Evolutionary conservation across 2,888 invertebrate genomes (phyloP).

Genomic region (Azorinus chamasolen): DNA sequence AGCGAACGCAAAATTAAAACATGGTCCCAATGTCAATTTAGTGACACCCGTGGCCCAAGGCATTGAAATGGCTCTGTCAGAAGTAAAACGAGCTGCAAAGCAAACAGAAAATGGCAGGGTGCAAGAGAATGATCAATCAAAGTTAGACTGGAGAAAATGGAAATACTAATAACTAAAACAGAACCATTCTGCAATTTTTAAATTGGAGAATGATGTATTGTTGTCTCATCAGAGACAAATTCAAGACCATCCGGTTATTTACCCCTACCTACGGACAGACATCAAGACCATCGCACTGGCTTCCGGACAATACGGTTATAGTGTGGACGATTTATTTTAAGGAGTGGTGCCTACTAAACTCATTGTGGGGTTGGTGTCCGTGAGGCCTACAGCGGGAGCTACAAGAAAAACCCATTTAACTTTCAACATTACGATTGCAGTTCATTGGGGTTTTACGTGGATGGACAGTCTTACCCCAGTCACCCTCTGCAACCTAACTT

Average conservation of each 20-base stretch:
- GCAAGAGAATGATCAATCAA: too few species aligned
- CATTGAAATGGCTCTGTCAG: too few species aligned
- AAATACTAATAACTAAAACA: too few species aligned
- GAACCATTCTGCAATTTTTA: too few species aligned
- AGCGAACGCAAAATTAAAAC: too few species aligned
- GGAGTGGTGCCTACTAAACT: conserved; percentile 21
- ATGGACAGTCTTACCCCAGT: conserved; percentile 42
- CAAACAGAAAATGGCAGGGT: too few species aligned
- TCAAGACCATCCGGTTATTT: conserved; percentile 25
- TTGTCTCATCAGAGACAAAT: conserved; percentile 41
- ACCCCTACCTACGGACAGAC: conserved; percentile 34
- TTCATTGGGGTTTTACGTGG: conserved; percentile 34
- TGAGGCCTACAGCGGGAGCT: conserved; percentile 41
- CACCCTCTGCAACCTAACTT: conserved; percentile 54
- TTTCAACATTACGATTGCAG: conserved; percentile 44
- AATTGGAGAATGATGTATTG: conserved; percentile 24
- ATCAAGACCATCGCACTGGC: conserved; percentile 48
- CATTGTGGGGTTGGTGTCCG: conserved; percentile 28
- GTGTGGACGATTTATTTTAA: conserved; percentile 28
- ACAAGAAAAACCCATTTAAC: conserved; percentile 41
- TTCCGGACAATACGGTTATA: conserved; percentile 37
- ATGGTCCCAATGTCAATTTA: too few species aligned
- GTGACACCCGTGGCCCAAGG: too few species aligned
- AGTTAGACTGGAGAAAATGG: too few species aligned
- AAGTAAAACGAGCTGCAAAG: too few species aligned